A percentile compares a stretch with the other conserved stretches of the same genome.
Evolutionary conservation across 2,113 vertebrate genomes (phyloP).

Genomic region (Pseudonaja textilis): DNA sequence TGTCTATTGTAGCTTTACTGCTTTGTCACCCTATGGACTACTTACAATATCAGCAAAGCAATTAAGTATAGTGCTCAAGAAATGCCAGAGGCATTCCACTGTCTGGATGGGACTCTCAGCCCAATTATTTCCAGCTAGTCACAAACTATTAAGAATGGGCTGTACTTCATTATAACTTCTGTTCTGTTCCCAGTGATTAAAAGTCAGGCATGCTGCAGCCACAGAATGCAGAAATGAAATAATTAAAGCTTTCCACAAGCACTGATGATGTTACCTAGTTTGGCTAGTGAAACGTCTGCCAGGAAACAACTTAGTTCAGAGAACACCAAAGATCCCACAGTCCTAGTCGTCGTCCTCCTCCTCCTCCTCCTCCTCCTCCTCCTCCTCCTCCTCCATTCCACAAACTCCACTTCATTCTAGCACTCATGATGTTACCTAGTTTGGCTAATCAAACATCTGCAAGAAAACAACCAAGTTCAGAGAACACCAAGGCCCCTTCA

Average conservation of each 20-base stretch:
- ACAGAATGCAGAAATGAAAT: constrained; percentile 79
- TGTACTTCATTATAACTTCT: constrained; percentile 81
- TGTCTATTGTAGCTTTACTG: constrained; percentile 65
- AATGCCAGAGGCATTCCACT: constrained; percentile 76
- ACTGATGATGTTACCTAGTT: background rate
- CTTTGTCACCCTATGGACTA: constrained; percentile 71
- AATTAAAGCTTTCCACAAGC: constrained; percentile 69
- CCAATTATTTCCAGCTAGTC: constrained; percentile 83
- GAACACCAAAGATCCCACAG: too few species aligned
- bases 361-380: too few species aligned
- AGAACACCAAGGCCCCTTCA: too few species aligned
- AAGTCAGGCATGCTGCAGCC: constrained; percentile 75
- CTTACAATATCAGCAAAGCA: constrained; percentile 85
- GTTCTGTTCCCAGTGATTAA: constrained; percentile 81
- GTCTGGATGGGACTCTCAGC: constrained; percentile 81
- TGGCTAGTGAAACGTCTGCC: background rate
- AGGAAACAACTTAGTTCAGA: background rate
- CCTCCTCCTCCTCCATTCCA: too few species aligned
- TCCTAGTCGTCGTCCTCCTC: too few species aligned
- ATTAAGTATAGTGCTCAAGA: constrained; percentile 81
- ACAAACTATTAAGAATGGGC: constrained; percentile 77
- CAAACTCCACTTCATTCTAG: too few species aligned
- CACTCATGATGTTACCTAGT: too few species aligned
- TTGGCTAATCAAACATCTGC: too few species aligned
- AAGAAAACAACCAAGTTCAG: too few species aligned